These are phyloP conservation scores for Odontocerum albicorne DNA, from an alignment of 2,888 invertebrate species.

Conservation along the genomic window DNA sequence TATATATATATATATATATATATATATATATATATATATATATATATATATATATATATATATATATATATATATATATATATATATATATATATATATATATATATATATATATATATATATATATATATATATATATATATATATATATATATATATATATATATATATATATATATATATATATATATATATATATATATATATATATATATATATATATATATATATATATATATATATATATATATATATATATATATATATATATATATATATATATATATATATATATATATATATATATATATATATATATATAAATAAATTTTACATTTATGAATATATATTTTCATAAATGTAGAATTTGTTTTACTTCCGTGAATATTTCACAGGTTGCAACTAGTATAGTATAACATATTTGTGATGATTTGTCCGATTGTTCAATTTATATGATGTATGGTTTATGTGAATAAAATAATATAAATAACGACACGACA, in stretches of 20 bases:
- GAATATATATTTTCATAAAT: no score
- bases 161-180: conserved; percentile 14
- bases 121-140: conserved; percentile 8
- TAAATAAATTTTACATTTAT: no score
- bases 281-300: not conserved
- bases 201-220: conserved; percentile 14
- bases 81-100: conserved; percentile 6
- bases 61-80: conserved; percentile 7
- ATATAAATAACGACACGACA: no score
- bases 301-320: no score
- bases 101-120: conserved; percentile 4
- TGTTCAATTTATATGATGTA: no score
- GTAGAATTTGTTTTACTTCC: no score
- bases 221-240: conserved; percentile 1
- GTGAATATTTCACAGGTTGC: no score
- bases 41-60: conserved; percentile 7
- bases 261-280: conserved; percentile 2
- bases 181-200: conserved; percentile 14
- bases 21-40: conserved; percentile 7
- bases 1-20: conserved; percentile 7
- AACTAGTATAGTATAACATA: no score
- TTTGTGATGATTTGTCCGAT: no score
- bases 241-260: not conserved
- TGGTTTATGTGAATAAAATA: no score
- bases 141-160: conserved; percentile 13